Base-by-base conservation (phyloP, 64 coral and sea anemone species). In the Porites lutea region DNA sequence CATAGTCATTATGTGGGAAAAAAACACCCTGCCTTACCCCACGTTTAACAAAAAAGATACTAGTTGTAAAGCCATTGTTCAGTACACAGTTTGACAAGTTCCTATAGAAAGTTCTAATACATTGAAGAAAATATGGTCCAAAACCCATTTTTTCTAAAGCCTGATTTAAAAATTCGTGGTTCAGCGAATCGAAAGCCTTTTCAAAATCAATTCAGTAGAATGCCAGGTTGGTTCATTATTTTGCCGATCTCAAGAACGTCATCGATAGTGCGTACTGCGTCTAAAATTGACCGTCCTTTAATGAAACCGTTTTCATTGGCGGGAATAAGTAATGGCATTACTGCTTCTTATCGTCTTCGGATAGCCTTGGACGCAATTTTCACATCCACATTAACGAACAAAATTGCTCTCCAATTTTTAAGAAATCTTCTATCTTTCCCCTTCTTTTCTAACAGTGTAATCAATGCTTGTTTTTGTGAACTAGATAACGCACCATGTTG, bases 1-100 rank as follows among this genome's bases (percentile, higher is more conserved):
- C n/a, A n/a, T n/a, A n/a, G n/a, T n/a, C n/a, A n/a, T n/a, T n/a
- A n/a, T n/a, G n/a, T n/a, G n/a, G n/a, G n/a, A n/a, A n/a, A n/a
- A n/a, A n/a, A n/a, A n/a, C 83, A 52, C 82, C 91, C 57, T 87
- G 82, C 18, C 75, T 50, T 50, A 92, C 90, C 46, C 90, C 90
- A 59, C 80, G 45, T 16, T 86, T 4, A 14, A 92, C 13, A 27
- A 43, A 14, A 66, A 92, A 92, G 64, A 78, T 2, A 68, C 6
- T n/a, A n/a, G 65, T 68, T 20, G 65, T 68, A 68, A 68, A 68
- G 16, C 65, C 65, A 6, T 19, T 68, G n/a, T 68, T 68, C 20
- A 68, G 10, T 5, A 55, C 53, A 55, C 53, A 55, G 53, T 2
- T 37, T 37, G 27, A 37, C 27, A 37, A 37, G 27, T 37, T 37